Base-by-base conservation (phyloP, 2,797 vertebrate genomes). In the Amblyopsis hoosieri region DNA sequence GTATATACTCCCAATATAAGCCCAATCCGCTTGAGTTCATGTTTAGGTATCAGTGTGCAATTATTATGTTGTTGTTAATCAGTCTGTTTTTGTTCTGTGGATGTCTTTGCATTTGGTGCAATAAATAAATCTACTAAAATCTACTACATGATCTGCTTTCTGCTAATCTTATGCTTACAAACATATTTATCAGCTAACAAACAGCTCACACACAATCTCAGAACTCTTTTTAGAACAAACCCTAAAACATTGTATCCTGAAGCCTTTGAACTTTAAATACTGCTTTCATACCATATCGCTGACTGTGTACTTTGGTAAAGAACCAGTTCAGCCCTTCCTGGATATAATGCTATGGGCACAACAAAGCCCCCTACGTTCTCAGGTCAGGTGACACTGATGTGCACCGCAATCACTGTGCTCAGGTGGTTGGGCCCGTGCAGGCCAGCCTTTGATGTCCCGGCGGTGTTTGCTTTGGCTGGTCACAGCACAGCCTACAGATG, bases 381-480 rank as follows among this genome's bases (percentile, higher is more conserved):
- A 56, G 76, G 73, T 85, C 82, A 84, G 79, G 70, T 80, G 80
- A 87, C 69, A 68, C 58, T 64, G 67, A 55, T 54, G 59, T 81
- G 80, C 69, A 69, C 49, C 60, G 75, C 66, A 69, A 74, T 80
- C 83, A 82, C 67, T 75, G 48, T 54, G 71, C 72, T 88, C 83
- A 82, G 82, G 82, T 84, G 82, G 69, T 71, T 66, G 31, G 10
- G 62, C 59, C 73, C 12, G 31, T 29, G 69, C 69, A 72, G 65
- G 79, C 68, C 67, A 57, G 67, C 57, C 78, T 91, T 91, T 90
- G 84, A 90, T 90, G 82, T 88, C 80, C 66, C 68, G 23, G 66
- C 71, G 61, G 74, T 80, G 88, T 89, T 89, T 86, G 71, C 85
- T 65, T 89, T 88, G 79, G 76, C 74, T 48, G 60, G 77, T 76